These are phyloP conservation scores for Beaufortia kweichowensis DNA, from an alignment of 2,113 vertebrate species.

Conservation along the genomic window DNA sequence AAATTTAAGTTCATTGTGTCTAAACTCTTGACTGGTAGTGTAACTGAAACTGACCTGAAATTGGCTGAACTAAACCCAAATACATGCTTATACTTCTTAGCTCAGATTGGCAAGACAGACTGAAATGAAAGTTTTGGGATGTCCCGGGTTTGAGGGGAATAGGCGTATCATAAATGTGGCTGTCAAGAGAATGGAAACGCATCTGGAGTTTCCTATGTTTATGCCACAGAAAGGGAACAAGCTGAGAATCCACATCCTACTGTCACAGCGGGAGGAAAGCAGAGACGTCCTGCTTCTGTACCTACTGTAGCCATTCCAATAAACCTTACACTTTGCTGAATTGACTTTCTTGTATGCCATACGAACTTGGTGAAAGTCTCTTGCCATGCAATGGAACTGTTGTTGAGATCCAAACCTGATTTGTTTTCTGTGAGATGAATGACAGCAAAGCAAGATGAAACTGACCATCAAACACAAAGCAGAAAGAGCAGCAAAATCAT, in stretches of 20 bases:
- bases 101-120: neutral
- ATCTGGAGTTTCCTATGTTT: constrained; percentile 71
- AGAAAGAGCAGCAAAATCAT: constrained; percentile 87
- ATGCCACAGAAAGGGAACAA: constrained; percentile 58
- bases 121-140: constrained; percentile 14
- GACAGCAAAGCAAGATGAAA: constrained; percentile 77
- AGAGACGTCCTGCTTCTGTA: constrained; percentile 21
- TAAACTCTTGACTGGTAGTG: no score
- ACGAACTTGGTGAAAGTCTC: no score
- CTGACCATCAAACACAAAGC: constrained; percentile 83
- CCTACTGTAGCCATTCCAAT: neutral
- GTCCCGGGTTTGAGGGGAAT: constrained; percentile 46
- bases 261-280: constrained; percentile 47
- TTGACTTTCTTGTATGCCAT: no score
- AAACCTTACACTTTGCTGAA: neutral
- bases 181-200: constrained; percentile 70
- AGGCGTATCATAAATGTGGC: constrained; percentile 41
- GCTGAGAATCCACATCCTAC: constrained; percentile 60
- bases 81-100: no score
- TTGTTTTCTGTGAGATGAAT: constrained; percentile 29
- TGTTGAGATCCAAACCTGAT: no score
- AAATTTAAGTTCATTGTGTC: no score
- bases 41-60: no score
- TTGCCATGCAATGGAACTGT: neutral
- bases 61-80: no score